Evolutionary conservation across 2,888 invertebrate genomes (phyloP), one percentile per base, ranked within the genome.

Genomic region (Osmoderma eremita): DNA sequence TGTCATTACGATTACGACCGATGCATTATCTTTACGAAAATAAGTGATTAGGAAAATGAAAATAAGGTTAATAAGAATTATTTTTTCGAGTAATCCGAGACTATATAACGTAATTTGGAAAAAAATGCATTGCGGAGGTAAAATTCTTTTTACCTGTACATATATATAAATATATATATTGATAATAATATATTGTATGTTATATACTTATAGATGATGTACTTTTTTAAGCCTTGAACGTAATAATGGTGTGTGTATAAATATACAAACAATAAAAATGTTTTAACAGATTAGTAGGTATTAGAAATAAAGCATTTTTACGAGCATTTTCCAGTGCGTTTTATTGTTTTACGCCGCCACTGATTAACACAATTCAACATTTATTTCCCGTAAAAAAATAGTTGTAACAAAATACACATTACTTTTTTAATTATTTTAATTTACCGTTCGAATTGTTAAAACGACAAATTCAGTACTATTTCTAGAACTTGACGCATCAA

Each of bases 181-280:
- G 58, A 61, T 61, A 45, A 56, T 56, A 41, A 61, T 61, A 61
- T 61, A 61, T 61, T 61, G 10, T 61, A 61, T 61, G 58, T 61
- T 61, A 61, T 45, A 61, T 61, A 61, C 58, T 45, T 48, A 61
- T 61, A 61, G 58, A 61, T 45, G 58, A 61, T 61, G 58, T 61
- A 61, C 58, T 61, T 61, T 61, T 61, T 61, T 61, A 61, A 61
- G 58, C 58, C 58, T 61, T 58, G 45, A 61, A 61, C 58, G 58
- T 61, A 42, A 61, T 61, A 36, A 61, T 61, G 58, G 58, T 61
- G 45, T 61, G 58, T 61, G 45, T 42, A 61, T 45, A 61, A 61
- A 56, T 56, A 41, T 56, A 41, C 45, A 45, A 61, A 61, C 42
- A 61, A 30, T 30, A 61, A 61, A 61, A 61, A 61, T 61, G 58